phyloP scores from a whole-genome alignment of 2,797 vertebrate species.

The Eutrigla gurnardus region DNA sequence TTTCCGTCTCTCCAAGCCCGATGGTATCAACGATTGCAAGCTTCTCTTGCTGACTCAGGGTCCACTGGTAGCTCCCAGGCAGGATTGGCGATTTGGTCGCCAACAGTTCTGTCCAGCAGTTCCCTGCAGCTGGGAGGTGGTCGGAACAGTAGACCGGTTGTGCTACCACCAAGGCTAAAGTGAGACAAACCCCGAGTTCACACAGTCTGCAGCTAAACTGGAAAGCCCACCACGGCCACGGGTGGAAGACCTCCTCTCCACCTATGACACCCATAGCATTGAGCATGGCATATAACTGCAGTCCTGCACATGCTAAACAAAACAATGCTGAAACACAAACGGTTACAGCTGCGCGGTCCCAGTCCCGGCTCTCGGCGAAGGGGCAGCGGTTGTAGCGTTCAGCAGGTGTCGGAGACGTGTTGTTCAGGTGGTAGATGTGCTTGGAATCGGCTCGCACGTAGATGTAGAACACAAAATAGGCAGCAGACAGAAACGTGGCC shows the following conservation, averaged over 20 bases:
- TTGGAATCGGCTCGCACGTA: conserved; percentile 85
- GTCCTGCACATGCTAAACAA: conserved; percentile 87
- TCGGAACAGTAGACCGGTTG: conserved; percentile 88
- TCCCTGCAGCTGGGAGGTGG: conserved; percentile 77
- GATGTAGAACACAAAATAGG: conserved; percentile 89
- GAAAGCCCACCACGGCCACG: conserved; percentile 94
- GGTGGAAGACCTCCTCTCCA: conserved; percentile 82
- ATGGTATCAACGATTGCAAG: conserved; percentile 85
- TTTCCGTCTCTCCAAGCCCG: conserved; percentile 87
- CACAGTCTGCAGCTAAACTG: conserved; percentile 90
- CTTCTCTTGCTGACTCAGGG: conserved; percentile 87
- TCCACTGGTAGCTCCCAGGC: conserved; percentile 88
- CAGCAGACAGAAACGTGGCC: conserved; percentile 85
- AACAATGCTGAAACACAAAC: conserved; percentile 88
- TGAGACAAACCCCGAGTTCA: conserved; percentile 90
- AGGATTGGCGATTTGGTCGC: conserved; percentile 86
- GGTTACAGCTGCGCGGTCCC: conserved; percentile 86
- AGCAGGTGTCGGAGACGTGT: conserved; percentile 85
- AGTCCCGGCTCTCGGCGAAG: conserved; percentile 86
- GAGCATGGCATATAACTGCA: conserved; percentile 90
- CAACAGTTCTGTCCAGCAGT: conserved; percentile 87
- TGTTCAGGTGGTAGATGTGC: conserved; percentile 89
- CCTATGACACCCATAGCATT: conserved; percentile 88
- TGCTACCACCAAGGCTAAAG: conserved; percentile 88
- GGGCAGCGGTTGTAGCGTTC: conserved; percentile 88